These are phyloP conservation scores for Cenopis cana DNA, from an alignment of 2,888 invertebrate genomes.

Conservation along the genomic window DNA sequence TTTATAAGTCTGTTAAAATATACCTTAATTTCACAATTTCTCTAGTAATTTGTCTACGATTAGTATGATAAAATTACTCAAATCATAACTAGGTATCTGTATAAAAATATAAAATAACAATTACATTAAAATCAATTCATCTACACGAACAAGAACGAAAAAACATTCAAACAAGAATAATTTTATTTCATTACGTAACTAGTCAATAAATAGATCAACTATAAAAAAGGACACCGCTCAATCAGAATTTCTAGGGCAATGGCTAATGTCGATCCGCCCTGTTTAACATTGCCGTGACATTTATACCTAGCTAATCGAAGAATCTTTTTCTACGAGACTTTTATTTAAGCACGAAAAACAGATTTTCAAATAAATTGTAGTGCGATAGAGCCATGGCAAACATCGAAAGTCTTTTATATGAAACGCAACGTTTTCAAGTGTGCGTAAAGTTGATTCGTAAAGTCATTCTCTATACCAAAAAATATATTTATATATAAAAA, in stretches of 20 bases:
- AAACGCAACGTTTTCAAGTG: too few relatives aligned
- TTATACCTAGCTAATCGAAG: slow-evolving; percentile 21
- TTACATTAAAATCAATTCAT: neutral
- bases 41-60: too few relatives aligned
- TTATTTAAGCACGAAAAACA: neutral
- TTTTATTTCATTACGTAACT: neutral
- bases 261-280: slow-evolving; percentile 28
- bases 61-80: too few relatives aligned
- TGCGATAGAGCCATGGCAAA: too few relatives aligned
- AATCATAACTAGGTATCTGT: too few relatives aligned
- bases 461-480: too few relatives aligned
- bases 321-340: slow-evolving; percentile 18
- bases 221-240: slow-evolving; percentile 23
- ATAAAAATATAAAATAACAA: neutral
- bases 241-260: slow-evolving; percentile 10
- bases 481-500: too few relatives aligned
- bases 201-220: slow-evolving; percentile 31
- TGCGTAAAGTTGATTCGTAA: too few relatives aligned
- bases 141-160: neutral
- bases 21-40: too few relatives aligned
- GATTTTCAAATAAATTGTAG: neutral
- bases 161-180: slow-evolving; percentile 10
- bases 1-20: too few relatives aligned
- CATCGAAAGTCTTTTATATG: too few relatives aligned
- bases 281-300: slow-evolving; percentile 32